Base-by-base conservation (phyloP, 2,797 vertebrate genomes). In the Macropus fuliginosus region DNA sequence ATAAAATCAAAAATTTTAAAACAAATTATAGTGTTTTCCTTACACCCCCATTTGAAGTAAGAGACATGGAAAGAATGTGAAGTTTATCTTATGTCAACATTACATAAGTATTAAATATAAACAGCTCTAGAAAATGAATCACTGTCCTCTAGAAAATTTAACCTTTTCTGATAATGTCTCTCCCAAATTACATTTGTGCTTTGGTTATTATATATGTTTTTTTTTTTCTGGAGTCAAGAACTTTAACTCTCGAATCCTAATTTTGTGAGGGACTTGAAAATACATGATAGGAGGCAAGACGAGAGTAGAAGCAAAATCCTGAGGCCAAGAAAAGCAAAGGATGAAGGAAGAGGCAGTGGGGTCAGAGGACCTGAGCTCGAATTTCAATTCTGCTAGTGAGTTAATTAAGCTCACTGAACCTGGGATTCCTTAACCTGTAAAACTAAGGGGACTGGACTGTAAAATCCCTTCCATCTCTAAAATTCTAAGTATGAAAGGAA, bases 1-100 rank as follows among this genome's bases (percentile, higher is more conserved):
- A 74, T 12, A 56, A 91, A 95, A 91, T 62, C 91, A 93, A 92
- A 40, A 91, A 92, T 95, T 94, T 97, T 91, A 93, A 56, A 96
- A 81, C 34, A 56, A 94, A 56, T 81, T 95, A 81, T 95, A 95
- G 57, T 56, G 91, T 93, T 92, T 94, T 92, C 95, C 91, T 94
- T 93, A 93, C 93, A 90, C 94, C 55, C 54, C n/a, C 57, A 57
- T 28, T 95, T 50, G 56, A 21, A 90, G 28, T 50, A 93, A 91
- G 95, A 93, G 57, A 62, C 95, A 96, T 94, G 91, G 81, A 91
- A 66, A 66, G 66, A 81, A 81, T 81, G 66, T 81, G 66, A 74
- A 74, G 66, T 81, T 81, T 81, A 81, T 81, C 66, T 81, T 94
- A 81, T 95, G 81, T 92, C 1, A 0, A 91, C 93, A 94, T 91